These are phyloP conservation scores for Diabrotica balteata DNA, from an alignment of 2,888 invertebrate genomes.

Conservation along the genomic window DNA sequence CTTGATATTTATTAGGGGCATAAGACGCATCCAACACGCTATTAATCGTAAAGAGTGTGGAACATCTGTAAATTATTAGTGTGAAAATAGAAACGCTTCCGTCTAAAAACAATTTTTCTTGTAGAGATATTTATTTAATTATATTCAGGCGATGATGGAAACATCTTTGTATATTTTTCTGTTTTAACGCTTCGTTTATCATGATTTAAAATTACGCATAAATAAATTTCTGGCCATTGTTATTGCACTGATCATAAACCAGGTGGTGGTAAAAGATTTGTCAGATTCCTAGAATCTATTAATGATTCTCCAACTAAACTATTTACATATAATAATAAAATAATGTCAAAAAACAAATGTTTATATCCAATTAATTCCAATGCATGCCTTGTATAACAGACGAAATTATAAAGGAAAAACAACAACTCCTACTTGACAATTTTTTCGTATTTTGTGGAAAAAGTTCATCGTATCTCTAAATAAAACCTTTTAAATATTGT, in stretches of 20 bases:
- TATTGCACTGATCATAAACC: neutral
- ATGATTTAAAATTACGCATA: neutral
- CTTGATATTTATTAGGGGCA: constrained; percentile 2
- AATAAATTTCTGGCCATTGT: neutral
- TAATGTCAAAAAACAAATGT: no score
- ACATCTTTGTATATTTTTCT: neutral
- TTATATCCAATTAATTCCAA: no score
- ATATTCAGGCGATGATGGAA: neutral
- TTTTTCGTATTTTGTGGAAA: no score
- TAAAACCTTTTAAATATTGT: no score
- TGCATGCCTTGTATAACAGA: no score
- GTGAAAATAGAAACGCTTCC: constrained; percentile 11
- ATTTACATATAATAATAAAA: no score
- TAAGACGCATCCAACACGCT: constrained; percentile 3
- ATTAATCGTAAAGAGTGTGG: constrained; percentile 2
- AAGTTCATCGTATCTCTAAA: no score
- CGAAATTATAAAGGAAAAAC: no score
- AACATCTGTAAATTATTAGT: constrained; percentile 12
- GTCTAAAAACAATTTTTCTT: neutral
- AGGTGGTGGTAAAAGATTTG: no score
- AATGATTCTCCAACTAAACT: no score
- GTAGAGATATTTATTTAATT: neutral
- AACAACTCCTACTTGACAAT: no score
- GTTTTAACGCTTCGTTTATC: neutral
- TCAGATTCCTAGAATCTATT: no score